Evolutionary conservation across 2,113 vertebrate genomes (phyloP).

Genomic region (Pedetes capensis): DNA sequence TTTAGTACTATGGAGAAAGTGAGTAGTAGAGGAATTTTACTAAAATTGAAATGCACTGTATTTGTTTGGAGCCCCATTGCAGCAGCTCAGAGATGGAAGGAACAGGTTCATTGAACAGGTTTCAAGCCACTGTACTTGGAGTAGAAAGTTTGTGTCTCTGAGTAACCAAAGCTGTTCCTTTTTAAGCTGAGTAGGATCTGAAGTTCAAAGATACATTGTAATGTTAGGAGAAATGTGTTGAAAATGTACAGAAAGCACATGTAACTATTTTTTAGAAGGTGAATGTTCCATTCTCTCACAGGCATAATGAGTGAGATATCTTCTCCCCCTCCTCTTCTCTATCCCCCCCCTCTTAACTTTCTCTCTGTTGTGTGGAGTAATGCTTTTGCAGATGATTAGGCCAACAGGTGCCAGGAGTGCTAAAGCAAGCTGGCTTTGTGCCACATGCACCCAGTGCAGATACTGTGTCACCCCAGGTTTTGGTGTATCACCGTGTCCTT

Average conservation of each 20-base stretch:
- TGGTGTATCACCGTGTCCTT: constrained; percentile 77
- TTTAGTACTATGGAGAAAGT: background rate
- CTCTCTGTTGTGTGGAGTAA: constrained; percentile 64
- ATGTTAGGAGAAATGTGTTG: background rate
- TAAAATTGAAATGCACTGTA: background rate
- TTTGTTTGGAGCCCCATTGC: background rate
- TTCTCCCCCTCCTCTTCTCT: background rate
- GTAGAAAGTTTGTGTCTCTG: background rate
- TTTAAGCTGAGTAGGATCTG: background rate
- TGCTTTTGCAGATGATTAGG: constrained; percentile 77
- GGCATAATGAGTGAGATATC: background rate
- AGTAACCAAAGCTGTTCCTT: background rate
- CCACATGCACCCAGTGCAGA: constrained; percentile 69
- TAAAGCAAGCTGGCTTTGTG: constrained; percentile 79
- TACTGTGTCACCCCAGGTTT: constrained; percentile 80
- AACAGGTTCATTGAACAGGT: background rate
- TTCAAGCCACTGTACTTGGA: background rate
- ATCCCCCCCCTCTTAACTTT: background rate
- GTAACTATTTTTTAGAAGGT: background rate
- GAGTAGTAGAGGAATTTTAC: background rate
- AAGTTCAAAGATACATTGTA: background rate
- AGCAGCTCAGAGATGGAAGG: background rate
- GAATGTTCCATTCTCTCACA: background rate
- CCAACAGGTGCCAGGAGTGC: constrained; percentile 85
- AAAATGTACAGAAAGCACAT: background rate